Conservation (phyloP, 2,797 vertebrate genomes). For the Syngnathus rostellatus region DNA sequence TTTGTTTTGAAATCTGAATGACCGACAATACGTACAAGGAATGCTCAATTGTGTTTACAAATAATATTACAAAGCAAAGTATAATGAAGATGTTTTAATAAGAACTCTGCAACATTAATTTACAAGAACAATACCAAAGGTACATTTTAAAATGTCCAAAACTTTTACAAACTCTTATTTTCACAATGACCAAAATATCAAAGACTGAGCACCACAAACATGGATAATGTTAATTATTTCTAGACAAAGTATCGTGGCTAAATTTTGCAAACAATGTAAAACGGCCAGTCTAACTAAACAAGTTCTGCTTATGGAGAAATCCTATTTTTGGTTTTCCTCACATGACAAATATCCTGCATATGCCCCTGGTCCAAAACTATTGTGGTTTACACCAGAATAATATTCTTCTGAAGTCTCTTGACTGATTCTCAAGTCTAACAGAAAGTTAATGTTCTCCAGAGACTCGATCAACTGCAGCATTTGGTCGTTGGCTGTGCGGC, state of each 20-base stretch:
- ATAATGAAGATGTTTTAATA: not conserved
- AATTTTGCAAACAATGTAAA: not conserved
- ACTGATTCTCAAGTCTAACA: not conserved
- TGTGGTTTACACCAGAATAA: not conserved
- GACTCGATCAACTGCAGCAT: constrained; percentile 67
- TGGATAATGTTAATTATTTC: not conserved
- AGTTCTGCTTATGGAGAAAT: not conserved
- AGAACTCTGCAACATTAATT: not conserved
- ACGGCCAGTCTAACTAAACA: not conserved
- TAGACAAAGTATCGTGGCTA: not conserved
- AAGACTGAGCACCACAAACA: not conserved
- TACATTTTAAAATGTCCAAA: not conserved
- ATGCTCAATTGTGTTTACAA: too few relatives aligned
- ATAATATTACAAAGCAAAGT: not conserved
- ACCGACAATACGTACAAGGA: too few relatives aligned
- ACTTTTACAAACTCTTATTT: not conserved
- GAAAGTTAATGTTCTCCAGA: not conserved
- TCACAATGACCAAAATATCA: not conserved
- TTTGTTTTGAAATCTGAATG: too few relatives aligned
- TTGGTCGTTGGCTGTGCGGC: constrained; percentile 67
- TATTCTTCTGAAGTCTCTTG: not conserved
- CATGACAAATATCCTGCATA: not conserved
- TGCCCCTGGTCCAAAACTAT: not conserved
- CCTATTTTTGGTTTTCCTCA: not conserved
- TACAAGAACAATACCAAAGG: not conserved